Evolutionary conservation across 2,888 invertebrate genomes (phyloP), one percentile per base, ranked within the genome.

Genomic region (Agrochola lychnidis): DNA sequence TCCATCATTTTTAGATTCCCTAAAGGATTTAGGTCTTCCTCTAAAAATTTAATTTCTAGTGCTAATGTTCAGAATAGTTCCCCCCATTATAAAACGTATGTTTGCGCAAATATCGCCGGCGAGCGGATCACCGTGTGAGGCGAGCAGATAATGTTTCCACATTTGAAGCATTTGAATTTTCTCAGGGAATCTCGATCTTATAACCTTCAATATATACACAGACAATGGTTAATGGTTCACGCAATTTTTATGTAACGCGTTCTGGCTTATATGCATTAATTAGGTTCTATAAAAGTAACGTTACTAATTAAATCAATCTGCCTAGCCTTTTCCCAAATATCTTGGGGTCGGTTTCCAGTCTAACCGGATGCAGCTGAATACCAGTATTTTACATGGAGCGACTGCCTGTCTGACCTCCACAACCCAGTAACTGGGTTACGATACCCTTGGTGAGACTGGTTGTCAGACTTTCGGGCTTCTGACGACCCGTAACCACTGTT

Each of bases 91-190:
- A 72, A 71, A 74, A 74, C 71, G 79, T 83, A 72, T 72, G 71
- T 72, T 75, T 71, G 75, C 62, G 66, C 61, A 83, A 79, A 82
- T 72, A 83, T 79, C 9, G 51, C 71, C 42, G 40, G 45, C 6
- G 71, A 36, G 48, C 48, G 64, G 45, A 79, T 83, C 83, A 79
- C 68, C 25, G 79, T 82, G 79, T 79, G 79, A 69, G 83, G 83
- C 83, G 51, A 61, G 30, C 59, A 36, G 62, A n/a, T 71, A 71
- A 83, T 82, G 69, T 82, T 67, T 45, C 59, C 66, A 75, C 72
- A 76, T 79, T 75, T 70, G 66, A 75, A 59, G 62, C 45, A 30
- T 30, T 30, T 9, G 53, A 25, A 76, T 68, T 64, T 74, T 14
- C 70, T 64, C 6, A 45, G n/a, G 14, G n/a, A 64, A 68, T 4